Base-by-base conservation (phyloP, 2,797 vertebrate genomes). In the Acrossocheilus wenchowensis region DNA sequence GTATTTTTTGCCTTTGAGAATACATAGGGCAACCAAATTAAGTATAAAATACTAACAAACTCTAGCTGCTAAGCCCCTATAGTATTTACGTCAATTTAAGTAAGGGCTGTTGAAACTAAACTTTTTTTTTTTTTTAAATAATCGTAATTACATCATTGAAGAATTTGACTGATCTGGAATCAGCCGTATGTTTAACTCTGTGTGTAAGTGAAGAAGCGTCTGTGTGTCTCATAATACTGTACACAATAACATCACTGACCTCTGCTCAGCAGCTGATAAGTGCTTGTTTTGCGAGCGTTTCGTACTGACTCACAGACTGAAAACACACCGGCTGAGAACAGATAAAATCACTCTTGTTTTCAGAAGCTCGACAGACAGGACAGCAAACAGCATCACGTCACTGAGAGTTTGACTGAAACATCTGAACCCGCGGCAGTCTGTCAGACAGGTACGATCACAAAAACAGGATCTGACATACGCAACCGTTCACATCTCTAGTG, bases 331-430 rank as follows among this genome's bases (percentile, higher is more conserved):
- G 74, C 73, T 36, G 74, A 10, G 3, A 36, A 57, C 75, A 6
- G 78, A 80, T 80, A 11, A 34, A 66, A 80, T 66, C 78, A 34
- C 41, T 64, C 78, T 43, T 43, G n/a, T 80, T 30, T 80, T 66
- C 41, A 34, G 57, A 64, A 43, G 60, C 62, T 66, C 78, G 30
- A 26, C 60, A 30, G 78, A 80, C 41, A 79, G 73, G 48, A 75
- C 48, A 36, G 74, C 30, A 7, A 36, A 77, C 74, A 80, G 23
- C 60, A 48, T 34, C n/a, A 17, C 7, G 6, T 43, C 39, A 7
- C 1, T 34, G 26, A 77, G 48, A 54, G 50, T 6, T 23, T 39
- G 23, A 41, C 36, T 43, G n/a, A 80, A 6, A 30, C 54, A 19
- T 41, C 78, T 45, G 54, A 45, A 79, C 57, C 23, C 39, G 26